Base-by-base conservation (phyloP, 1,140 invertebrate genomes). In the Drosophila trapezifrons region DNA sequence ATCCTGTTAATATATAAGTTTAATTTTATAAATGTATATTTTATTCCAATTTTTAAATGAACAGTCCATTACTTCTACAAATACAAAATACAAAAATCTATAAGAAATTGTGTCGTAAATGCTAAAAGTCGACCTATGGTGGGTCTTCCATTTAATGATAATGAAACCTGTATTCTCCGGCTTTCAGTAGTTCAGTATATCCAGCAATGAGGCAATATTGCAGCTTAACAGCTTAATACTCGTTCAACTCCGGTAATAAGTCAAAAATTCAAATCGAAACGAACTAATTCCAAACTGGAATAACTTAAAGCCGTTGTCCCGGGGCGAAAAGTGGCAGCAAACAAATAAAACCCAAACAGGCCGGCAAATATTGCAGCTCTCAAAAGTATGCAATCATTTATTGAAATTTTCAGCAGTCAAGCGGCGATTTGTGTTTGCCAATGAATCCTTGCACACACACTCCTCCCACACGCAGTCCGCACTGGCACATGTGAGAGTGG, bases 301-400 rank as follows among this genome's bases (percentile, higher is more conserved):
- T 52, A 52, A 35, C 49, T 35, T 54, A 22, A 54, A 54, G 32
- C 51, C 32, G 13, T 15, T 54, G 18, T 54, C 51, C 13, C 2
- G 22, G 18, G 8, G 17, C 29, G 32, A 5, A 20, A 54, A 54
- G 51, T 37, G 51, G 18, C 17, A 20, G 32, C 18, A 54, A 22
- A 54, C 32, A 54, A 54, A 54, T 37, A 54, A 54, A 54, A 54
- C 13, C 49, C 32, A 37, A 54, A 54, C 32, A 54, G 37, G 51
- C 51, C 32, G 51, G 20, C 51, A 54, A 37, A 65, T 81, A 65
- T 78, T 67, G 60, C 52, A 62, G 65, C 56, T 42, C 47, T 51
- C 45, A 42, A 52, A 79, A 79, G 46, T 72, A 79, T 58, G 63
- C 66, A 84, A 84, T 64, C 57, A 58, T 63, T 73, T 76, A 80